Conservation (phyloP, 2,113 vertebrate species). For the Motacilla tschutschensis region DNA sequence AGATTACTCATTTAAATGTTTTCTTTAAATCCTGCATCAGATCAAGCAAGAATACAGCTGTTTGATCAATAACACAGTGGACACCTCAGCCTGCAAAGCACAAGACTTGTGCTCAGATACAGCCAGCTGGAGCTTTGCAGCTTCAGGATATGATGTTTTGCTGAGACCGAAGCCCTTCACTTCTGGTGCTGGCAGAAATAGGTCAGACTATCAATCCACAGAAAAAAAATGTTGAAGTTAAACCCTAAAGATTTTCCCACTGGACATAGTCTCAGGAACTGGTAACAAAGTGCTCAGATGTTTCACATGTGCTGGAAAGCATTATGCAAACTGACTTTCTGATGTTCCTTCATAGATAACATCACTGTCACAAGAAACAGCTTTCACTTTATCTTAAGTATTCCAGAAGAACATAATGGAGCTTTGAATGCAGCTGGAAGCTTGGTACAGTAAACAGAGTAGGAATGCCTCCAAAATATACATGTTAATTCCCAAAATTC, state of each 20-base stretch:
- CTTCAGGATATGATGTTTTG: not conserved
- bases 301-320: fast-evolving
- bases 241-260: not conserved
- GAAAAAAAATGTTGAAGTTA: not conserved
- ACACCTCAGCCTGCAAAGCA: not conserved
- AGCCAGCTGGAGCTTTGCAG: not conserved
- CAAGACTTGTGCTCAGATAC: not conserved
- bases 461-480: not conserved
- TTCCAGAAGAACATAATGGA: not conserved
- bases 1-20: not conserved
- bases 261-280: not conserved
- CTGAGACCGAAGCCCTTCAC: not conserved
- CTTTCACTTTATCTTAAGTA: not conserved
- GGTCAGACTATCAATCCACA: not conserved
- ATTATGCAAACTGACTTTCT: not conserved
- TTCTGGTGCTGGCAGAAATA: not conserved
- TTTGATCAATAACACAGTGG: not conserved
- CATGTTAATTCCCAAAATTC: not conserved
- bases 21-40: not conserved
- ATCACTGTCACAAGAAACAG: not conserved
- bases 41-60: not conserved
- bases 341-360: not conserved
- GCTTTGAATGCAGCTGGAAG: not conserved
- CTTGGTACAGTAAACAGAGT: not conserved
- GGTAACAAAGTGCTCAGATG: not conserved